A percentile compares a stretch with the other conserved stretches of the same genome.
phyloP scores from a whole-genome alignment of 1,140 invertebrate species.

The Drosophila varians region DNA sequence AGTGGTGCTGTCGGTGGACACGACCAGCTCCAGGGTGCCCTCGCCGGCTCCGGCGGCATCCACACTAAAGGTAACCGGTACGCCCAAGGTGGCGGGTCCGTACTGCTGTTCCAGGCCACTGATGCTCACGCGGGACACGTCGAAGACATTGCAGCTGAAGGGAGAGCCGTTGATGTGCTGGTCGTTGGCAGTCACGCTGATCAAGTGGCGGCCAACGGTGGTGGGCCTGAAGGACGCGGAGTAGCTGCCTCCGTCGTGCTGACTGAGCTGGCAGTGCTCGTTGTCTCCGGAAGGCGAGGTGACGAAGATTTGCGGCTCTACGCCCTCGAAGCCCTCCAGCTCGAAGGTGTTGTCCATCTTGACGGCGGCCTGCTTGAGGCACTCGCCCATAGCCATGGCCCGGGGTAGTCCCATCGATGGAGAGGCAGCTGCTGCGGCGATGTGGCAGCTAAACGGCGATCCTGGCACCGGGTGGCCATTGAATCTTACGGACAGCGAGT shows the following conservation, averaged over 20 bases:
- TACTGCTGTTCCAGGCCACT: slow-evolving; percentile 88
- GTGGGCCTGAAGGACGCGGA: slow-evolving; percentile 91
- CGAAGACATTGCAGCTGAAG: slow-evolving; percentile 96
- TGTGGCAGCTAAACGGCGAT: slow-evolving; percentile 94
- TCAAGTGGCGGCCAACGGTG: slow-evolving; percentile 93
- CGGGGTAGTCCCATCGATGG: slow-evolving; percentile 82
- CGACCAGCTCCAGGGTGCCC: slow-evolving; percentile 96
- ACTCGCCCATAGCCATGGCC: slow-evolving; percentile 85
- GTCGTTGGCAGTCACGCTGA: slow-evolving; percentile 91
- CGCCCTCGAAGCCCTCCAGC: slow-evolving; percentile 83
- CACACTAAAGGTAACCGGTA: slow-evolving; percentile 95
- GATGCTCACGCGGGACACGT: slow-evolving; percentile 93
- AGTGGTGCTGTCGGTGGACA: slow-evolving; percentile 94
- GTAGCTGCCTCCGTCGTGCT: slow-evolving; percentile 86
- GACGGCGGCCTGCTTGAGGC: slow-evolving; percentile 86
- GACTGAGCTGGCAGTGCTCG: slow-evolving; percentile 87
- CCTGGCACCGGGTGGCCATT: slow-evolving; percentile 98
- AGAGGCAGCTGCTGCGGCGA: slow-evolving; percentile 83
- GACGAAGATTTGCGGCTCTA: slow-evolving; percentile 89
- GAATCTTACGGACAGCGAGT: slow-evolving; percentile 96
- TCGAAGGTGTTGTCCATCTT: slow-evolving; percentile 83
- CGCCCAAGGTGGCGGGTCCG: slow-evolving; percentile 88
- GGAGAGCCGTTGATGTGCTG: slow-evolving; percentile 95
- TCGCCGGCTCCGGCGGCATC: slow-evolving; percentile 98
- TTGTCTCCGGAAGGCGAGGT: slow-evolving; percentile 91